phyloP scores from a whole-genome alignment of 2,888 invertebrate genomes.

The Hydrotaea diabolus region DNA sequence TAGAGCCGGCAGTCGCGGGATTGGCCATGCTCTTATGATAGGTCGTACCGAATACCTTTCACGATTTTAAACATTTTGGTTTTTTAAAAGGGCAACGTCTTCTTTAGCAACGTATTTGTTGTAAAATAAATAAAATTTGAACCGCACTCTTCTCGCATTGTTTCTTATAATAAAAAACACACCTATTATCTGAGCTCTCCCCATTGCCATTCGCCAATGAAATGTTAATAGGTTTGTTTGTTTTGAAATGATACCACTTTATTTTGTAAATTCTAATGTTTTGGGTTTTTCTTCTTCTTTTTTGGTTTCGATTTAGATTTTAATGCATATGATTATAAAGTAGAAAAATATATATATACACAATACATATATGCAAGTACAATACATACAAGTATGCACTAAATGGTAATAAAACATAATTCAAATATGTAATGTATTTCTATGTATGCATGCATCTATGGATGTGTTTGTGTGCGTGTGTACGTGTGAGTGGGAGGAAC shows the following conservation, averaged over 20 bases:
- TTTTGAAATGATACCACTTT: constrained; percentile 35
- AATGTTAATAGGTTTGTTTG: too few relatives aligned
- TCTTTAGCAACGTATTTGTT: too few relatives aligned
- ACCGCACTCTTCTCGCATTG: too few relatives aligned
- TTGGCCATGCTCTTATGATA: too few relatives aligned
- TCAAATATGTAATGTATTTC: neutral
- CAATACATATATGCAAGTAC: constrained; percentile 24
- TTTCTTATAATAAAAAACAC: too few relatives aligned
- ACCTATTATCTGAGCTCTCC: neutral
- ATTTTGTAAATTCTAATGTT: constrained; percentile 26
- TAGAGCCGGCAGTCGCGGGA: too few relatives aligned
- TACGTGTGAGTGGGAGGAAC: neutral
- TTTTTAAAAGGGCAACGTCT: too few relatives aligned
- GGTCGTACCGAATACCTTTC: too few relatives aligned
- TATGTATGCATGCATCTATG: too few relatives aligned
- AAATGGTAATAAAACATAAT: constrained; percentile 26
- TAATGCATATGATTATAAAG: constrained; percentile 60
- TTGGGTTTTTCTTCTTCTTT: neutral
- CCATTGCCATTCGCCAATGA: neutral
- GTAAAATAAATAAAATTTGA: too few relatives aligned
- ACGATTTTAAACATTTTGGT: too few relatives aligned
- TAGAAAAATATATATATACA: constrained; percentile 65
- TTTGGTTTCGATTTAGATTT: constrained; percentile 50
- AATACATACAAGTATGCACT: constrained; percentile 23
- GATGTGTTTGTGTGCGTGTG: neutral